Conservation (phyloP, 2,888 invertebrate species). For the Xylota sylvarum region DNA sequence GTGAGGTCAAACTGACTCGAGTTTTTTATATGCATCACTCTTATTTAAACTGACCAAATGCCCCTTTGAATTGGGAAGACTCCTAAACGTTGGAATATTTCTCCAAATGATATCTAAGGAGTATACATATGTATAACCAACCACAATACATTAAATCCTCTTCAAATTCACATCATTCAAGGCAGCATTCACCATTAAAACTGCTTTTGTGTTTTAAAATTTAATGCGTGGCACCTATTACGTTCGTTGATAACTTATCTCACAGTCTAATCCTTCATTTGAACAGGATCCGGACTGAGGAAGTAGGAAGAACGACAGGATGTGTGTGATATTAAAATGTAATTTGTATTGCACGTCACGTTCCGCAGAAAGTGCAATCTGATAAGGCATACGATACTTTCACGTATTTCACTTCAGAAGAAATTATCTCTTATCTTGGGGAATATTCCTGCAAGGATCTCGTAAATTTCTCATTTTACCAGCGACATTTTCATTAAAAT, state of each 20-base stretch:
- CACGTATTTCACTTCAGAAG: conserved; percentile 1
- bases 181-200: neutral
- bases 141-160: neutral
- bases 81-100: too few species aligned
- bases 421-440: conserved; percentile 45
- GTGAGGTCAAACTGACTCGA: too few species aligned
- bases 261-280: conserved; percentile 15
- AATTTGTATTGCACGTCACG: conserved; percentile 69
- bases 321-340: conserved; percentile 56
- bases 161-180: neutral
- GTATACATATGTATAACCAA: too few species aligned
- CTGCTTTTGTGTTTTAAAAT: neutral
- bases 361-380: conserved; percentile 54
- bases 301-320: neutral
- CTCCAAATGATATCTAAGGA: too few species aligned
- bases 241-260: conserved; percentile 1
- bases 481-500: conserved; percentile 42
- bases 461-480: conserved; percentile 45
- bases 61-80: too few species aligned
- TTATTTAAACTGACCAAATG: too few species aligned
- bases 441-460: conserved; percentile 25
- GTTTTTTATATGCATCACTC: too few species aligned
- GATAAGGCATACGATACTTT: conserved; percentile 45
- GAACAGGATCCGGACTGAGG: neutral
- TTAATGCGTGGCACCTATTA: neutral